Conservation (phyloP, 1,140 invertebrate species). For the Copidosoma floridanum region DNA sequence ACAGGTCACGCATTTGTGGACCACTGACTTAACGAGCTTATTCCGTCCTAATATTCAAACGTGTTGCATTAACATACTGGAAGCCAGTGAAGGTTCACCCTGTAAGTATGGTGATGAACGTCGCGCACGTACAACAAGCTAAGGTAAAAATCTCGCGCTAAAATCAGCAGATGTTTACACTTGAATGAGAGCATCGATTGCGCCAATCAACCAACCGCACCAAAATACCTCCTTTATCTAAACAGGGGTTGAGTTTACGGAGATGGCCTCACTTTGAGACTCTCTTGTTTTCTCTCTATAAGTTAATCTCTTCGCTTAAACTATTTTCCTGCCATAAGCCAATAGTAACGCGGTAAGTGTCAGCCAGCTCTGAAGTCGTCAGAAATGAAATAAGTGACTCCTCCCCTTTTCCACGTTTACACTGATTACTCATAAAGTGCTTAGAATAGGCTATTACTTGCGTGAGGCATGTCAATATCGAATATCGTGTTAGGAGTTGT, state of each 20-base stretch:
- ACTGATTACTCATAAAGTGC: background rate
- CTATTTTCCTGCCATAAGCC: background rate
- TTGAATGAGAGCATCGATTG: background rate
- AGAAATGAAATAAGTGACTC: background rate
- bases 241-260: conserved; percentile 1
- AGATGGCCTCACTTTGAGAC: background rate
- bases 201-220: conserved; percentile 1
- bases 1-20: background rate
- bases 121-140: background rate
- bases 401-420: background rate
- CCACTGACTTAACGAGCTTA: background rate
- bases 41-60: conserved; percentile 6
- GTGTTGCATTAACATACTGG: background rate
- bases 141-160: background rate
- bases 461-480: conserved; percentile 2
- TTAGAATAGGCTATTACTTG: background rate
- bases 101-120: background rate
- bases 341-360: background rate
- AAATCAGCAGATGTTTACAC: background rate
- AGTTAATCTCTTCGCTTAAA: background rate
- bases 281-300: background rate
- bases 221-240: background rate
- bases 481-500: background rate
- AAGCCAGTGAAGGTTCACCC: conserved; percentile 2
- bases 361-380: background rate